Base-by-base conservation (phyloP, 2,113 vertebrate species). In the Microcebus griseorufus region DNA sequence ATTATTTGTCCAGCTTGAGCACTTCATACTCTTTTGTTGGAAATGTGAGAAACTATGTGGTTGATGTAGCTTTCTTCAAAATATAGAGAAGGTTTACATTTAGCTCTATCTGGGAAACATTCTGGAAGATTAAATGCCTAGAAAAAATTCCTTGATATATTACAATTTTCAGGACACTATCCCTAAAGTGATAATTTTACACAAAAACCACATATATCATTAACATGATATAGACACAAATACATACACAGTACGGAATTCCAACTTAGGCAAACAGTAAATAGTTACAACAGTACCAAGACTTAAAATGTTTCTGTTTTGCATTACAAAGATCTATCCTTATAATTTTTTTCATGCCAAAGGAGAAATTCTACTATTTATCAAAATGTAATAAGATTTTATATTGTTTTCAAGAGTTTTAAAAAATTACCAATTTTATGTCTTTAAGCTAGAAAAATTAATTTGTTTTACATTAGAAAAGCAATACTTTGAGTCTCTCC, bases 361-460 rank as follows among this genome's bases (percentile, higher is more conserved):
- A 55, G 64, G 10, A 34, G 14, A 79, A 93, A 94, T 80, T 65
- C 23, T 90, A 65, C 65, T 86, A 75, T 92, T 95, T 95, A 94
- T 42, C 53, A 83, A 90, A 79, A 73, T 80, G n/a, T 86, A 91
- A 7, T 90, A 69, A 79, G 51, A 84, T 88, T 94, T 87, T 86
- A 55, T 81, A 86, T 82, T 70, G 32, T 70, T 89, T 90, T 73
- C 37, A 90, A 27, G 60, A 51, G 79, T 72, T 90, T 29, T 13
- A 95, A 87, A 37, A 96, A 98, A 58, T 53, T 34, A 12, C 6
- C 65, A 89, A 58, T 97, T 94, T 98, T 97, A 91, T 83, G 20
- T 96, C 95, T 96, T 87, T 34, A 42, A 64, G 27, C 76, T 97
- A 93, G 97, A 93, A 90, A 97, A 97, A 62, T 58, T 20, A 58